Base-by-base conservation (phyloP, 1,140 invertebrate genomes). In the Condylostylus longicornis region DNA sequence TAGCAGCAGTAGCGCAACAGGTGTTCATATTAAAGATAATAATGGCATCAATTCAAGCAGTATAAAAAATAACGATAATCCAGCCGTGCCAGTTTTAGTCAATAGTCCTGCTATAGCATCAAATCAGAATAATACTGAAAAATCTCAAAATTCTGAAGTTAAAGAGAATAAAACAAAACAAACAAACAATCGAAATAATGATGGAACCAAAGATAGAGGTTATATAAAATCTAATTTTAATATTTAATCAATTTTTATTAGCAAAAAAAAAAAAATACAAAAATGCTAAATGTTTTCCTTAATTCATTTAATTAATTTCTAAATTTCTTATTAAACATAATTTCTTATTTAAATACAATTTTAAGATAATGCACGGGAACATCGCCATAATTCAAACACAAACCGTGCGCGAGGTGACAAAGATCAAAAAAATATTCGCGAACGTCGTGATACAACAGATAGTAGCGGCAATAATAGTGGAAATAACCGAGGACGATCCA, bases 1-100 rank as follows among this genome's bases (percentile, higher is more conserved):
- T 59, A 36, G 39, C 17, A 27, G 22, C 9, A 21, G 18, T 17
- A 19, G 18, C 18, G 21, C 27, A 15, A 8, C 13, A 18, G 21
- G 10, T 14, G 18, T n/a, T n/a, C 30, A 38, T 19, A 32, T 13
- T 32, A 32, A 10, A 4, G 25, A 27, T 27, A 27, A 27, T 13
- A 27, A 27, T 13, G 14, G 14, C 14, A 27, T 13, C 10, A 27
- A n/a, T 13, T n/a, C 14, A n/a, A 13, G 25, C 25, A 27, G 14
- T 10, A 13, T n/a, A 8, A 27, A 27, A 13, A 27, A 27, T 4
- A 27, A 27, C 10, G 25, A 27, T 13, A n/a, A 27, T 27, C 25
- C 25, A n/a, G 14, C 25, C 14, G 25, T 13, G 10, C 10, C 25
- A n/a, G 25, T 13, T n/a, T n/a, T 13, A 4, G n/a, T n/a, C n/a